Evolutionary conservation across 1,140 invertebrate genomes (phyloP), one percentile per base, ranked within the genome.

Genomic region (Cylas formicarius): DNA sequence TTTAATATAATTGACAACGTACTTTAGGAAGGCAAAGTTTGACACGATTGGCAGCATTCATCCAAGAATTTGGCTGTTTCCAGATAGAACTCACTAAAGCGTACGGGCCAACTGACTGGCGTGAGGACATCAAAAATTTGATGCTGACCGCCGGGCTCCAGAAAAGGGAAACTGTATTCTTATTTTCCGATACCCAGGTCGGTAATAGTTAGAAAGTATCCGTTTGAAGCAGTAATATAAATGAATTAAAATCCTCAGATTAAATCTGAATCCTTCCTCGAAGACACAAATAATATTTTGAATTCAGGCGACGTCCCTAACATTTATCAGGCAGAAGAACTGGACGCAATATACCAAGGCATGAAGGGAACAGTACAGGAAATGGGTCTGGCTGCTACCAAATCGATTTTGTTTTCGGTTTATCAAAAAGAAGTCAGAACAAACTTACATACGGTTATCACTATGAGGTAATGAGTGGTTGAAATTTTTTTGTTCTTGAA

Each of bases 231-330:
- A 5, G 4, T 29, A 10, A 35, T 32, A 41, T 35, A n/a, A 8
- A 43, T 8, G 11, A 18, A 14, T 26, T n/a, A n/a, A 5, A 14
- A 29, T 27, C 38, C 50, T 38, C 38, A 62, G 57, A 80, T 83
- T 27, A 82, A 82, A 60, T 67, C 73, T 36, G 79, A 82, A 45
- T 68, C 69, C 0, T 82, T 82, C 56, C 55, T 84, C 27, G 80
- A 82, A 60, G 81, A 84, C 55, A 63, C 83, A 31, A 81, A 82
- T 56, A 82, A 77, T 51, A 68, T 83, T 23, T 53, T 84, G 9
- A 84, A 82, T 60, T 74, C 75, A 26, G 80, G 80, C 4, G 80
- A 82, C 57, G 73, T 82, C 0, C 78, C 80, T 0, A 82, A 81
- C 52, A 71, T 83, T 22, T 83, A 78, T 57, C 58, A 67, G 44